These are phyloP conservation scores for Diaprepes abbreviatus DNA, from an alignment of 2,888 invertebrate species.

Conservation along the genomic window DNA sequence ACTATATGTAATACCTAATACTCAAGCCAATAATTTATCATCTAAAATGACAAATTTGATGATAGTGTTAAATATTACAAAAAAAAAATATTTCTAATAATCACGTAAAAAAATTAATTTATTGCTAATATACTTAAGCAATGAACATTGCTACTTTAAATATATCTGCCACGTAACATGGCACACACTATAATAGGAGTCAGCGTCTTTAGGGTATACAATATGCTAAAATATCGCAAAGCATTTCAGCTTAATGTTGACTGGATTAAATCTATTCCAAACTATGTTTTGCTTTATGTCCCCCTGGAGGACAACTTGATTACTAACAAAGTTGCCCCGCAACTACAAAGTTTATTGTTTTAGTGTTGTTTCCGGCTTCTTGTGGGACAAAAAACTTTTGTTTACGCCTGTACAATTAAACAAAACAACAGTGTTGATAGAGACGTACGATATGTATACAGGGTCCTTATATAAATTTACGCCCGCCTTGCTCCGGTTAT, in stretches of 20 bases:
- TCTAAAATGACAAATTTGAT: too few species aligned
- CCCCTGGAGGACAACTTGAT: slow-evolving; percentile 35
- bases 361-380: slow-evolving; percentile 24
- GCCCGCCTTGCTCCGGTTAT: too few species aligned
- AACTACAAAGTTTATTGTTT: slow-evolving; percentile 35
- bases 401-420: slow-evolving; percentile 4
- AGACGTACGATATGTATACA: too few species aligned
- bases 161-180: background rate
- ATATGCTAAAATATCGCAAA: slow-evolving; percentile 29
- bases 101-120: too few species aligned
- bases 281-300: slow-evolving; percentile 44
- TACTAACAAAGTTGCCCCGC: slow-evolving; percentile 23
- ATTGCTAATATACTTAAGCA: too few species aligned
- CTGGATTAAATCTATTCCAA: slow-evolving; percentile 40
- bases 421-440: background rate
- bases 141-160: too few species aligned
- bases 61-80: too few species aligned
- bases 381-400: slow-evolving; percentile 16
- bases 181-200: slow-evolving; percentile 13
- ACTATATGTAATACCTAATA: too few species aligned
- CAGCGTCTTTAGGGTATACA: slow-evolving; percentile 32
- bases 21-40: too few species aligned
- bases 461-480: too few species aligned
- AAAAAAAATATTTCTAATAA: too few species aligned
- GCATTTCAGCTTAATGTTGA: slow-evolving; percentile 30